A percentile compares a stretch with the other conserved stretches of the same genome.
phyloP scores from a whole-genome alignment of 2,888 invertebrate species.

The Apamea epomidion region DNA sequence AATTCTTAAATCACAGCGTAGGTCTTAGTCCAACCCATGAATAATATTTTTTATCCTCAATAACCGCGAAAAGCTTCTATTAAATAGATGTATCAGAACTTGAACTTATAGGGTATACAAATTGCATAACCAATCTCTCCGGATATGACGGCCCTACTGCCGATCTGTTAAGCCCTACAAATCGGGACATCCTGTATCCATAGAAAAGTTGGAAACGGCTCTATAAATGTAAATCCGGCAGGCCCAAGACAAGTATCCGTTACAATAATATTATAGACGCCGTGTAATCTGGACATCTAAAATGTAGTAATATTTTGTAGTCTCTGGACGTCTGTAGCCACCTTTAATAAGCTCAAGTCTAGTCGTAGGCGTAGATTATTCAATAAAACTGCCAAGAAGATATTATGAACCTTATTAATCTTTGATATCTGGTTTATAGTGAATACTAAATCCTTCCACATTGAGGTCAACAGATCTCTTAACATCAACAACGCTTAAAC shows the following conservation, averaged over 20 bases:
- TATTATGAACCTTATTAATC: slow-evolving; percentile 21
- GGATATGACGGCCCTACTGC: slow-evolving; percentile 22
- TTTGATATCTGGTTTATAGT: slow-evolving; percentile 31
- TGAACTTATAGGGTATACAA: background rate
- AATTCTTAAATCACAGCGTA: no score
- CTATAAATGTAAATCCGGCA: slow-evolving; percentile 48
- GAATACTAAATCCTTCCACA: background rate
- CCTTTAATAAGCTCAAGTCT: slow-evolving; percentile 9
- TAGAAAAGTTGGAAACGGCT: slow-evolving; percentile 23
- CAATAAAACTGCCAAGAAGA: slow-evolving; percentile 42
- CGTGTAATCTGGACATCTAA: background rate
- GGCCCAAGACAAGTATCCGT: slow-evolving; percentile 15
- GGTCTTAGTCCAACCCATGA: background rate
- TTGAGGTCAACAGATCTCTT: slow-evolving; percentile 13
- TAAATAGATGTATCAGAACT: background rate
- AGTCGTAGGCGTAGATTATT: slow-evolving; percentile 34
- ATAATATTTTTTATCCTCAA: background rate
- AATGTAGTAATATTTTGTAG: background rate
- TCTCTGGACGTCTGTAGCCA: background rate
- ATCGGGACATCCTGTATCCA: slow-evolving; percentile 50
- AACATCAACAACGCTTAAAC: background rate
- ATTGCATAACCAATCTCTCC: background rate
- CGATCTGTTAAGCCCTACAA: slow-evolving; percentile 44
- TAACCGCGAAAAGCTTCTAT: background rate
- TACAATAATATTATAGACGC: slow-evolving; percentile 10